Base-by-base conservation (phyloP, 2,113 vertebrate genomes). In the Furnarius figulus region DNA sequence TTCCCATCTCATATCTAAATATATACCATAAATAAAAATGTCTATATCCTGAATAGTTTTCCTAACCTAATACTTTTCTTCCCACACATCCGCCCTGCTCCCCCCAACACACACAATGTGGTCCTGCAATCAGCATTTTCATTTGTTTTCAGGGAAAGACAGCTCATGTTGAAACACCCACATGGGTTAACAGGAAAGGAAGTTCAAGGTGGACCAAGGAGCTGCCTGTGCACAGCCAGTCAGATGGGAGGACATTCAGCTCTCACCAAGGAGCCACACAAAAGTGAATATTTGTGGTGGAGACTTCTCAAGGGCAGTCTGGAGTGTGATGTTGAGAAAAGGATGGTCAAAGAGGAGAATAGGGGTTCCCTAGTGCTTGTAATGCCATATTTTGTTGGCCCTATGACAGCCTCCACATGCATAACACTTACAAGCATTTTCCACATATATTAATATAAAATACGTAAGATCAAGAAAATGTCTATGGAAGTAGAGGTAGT, bases 241-340 rank as follows among this genome's bases (percentile, higher is more conserved):
- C 35, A n/a, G 61, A 76, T 7, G 25, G 50, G 8, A 74, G 15
- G 50, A 46, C 77, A 44, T 40, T 25, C 21, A 31, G 25, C 7
- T 82, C 56, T 42, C 50, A 33, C 37, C 49, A 61, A 39, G 47
- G 19, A 67, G 59, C 21, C 72, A 65, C 71, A 30, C 61, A 62
- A 39, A 65, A 46, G 27, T 0, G 3, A 56, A 3, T 12, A 40
- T 44, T 67, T 0, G 5, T 0, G 5, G 22, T 14, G 30, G 47
- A 87, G 33, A 52, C 5, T 67, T 68, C 40, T 42, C 15, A 8
- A 68, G 6, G 42, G 5, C 63, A 90, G 17, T 4, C 39, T 71
- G 65, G 39, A 65, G 30, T 0, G 9, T 0, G 8, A 14, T 6
- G 4, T 2, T 0, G 0, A 77, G 47, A 65, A 68, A 70, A 14